These are phyloP conservation scores for Unio pictorum DNA, from an alignment of 2,888 invertebrate genomes.

Conservation along the genomic window DNA sequence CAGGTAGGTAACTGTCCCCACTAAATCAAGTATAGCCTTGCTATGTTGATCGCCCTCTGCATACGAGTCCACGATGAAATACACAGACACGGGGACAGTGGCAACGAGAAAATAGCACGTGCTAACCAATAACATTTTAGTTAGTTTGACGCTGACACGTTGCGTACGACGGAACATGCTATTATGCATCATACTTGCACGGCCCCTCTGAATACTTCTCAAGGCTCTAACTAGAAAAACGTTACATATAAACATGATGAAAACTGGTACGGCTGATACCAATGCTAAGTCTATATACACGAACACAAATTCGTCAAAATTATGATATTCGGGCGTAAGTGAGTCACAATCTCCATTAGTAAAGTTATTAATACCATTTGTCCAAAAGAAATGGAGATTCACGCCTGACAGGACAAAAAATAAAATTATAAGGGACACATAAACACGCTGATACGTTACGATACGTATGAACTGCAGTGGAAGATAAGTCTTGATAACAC, in stretches of 20 bases:
- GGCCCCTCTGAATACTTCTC: conserved; percentile 2
- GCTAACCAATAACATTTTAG: conserved; percentile 19
- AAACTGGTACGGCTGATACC: conserved; percentile 17
- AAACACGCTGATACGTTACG: conserved; percentile 8
- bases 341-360: conserved; percentile 8
- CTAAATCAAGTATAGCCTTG: conserved; percentile 8
- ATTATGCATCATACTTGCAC: conserved; percentile 5
- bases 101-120: conserved; percentile 22
- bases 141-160: conserved; percentile 12
- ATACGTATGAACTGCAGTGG: conserved; percentile 2
- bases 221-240: conserved; percentile 10
- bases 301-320: conserved; percentile 27
- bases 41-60: neutral
- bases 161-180: neutral
- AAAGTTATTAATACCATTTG: conserved; percentile 13
- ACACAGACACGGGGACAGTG: conserved; percentile 20
- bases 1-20: conserved; percentile 14
- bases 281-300: conserved; percentile 24
- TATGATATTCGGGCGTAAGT: conserved; percentile 5
- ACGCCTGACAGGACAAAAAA: conserved; percentile 2
- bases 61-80: conserved; percentile 25
- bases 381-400: conserved; percentile 16
- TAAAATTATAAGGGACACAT: conserved; percentile 4
- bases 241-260: conserved; percentile 19
- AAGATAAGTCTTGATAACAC: conserved; percentile 18